These are phyloP conservation scores for Falcaria lacertinaria DNA, from an alignment of 2,888 invertebrate species.

Conservation along the genomic window DNA sequence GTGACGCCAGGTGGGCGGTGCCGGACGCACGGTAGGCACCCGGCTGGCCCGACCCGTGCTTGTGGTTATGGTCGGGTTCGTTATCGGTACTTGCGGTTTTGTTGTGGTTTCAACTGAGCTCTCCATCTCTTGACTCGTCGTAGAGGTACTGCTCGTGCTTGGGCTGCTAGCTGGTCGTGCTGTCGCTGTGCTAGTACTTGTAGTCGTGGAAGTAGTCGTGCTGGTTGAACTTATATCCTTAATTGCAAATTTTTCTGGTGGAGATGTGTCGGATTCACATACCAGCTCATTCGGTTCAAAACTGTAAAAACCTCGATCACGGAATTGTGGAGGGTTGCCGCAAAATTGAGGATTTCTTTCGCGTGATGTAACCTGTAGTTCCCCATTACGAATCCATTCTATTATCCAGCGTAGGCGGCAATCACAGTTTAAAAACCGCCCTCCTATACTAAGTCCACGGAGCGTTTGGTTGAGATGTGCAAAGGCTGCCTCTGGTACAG, in stretches of 20 bases:
- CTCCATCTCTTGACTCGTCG: slow-evolving; percentile 29
- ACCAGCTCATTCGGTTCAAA: slow-evolving; percentile 88
- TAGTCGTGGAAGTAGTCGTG: slow-evolving; percentile 39
- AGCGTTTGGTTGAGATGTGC: slow-evolving; percentile 89
- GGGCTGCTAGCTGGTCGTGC: slow-evolving; percentile 29
- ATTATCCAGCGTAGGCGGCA: slow-evolving; percentile 93
- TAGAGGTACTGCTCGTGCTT: slow-evolving; percentile 38
- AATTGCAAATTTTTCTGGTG: slow-evolving; percentile 36
- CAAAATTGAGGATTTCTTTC: slow-evolving; percentile 96
- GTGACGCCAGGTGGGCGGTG: slow-evolving; percentile 70
- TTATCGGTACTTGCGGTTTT: slow-evolving; percentile 26
- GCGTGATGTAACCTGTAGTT: slow-evolving; percentile 94
- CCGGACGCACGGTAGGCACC: slow-evolving; percentile 55
- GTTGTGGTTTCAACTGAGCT: slow-evolving; percentile 38
- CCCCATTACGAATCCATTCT: slow-evolving; percentile 92
- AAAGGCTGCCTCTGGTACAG: slow-evolving; percentile 89
- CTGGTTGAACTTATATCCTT: slow-evolving; percentile 38
- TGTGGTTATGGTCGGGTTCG: slow-evolving; percentile 28
- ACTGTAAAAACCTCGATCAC: slow-evolving; percentile 91
- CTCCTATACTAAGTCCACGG: slow-evolving; percentile 92
- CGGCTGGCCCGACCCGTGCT: slow-evolving; percentile 51
- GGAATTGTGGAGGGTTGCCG: slow-evolving; percentile 88
- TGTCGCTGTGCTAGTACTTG: slow-evolving; percentile 34
- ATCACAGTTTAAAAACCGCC: slow-evolving; percentile 92
- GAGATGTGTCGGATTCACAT: slow-evolving; percentile 72